Evolutionary conservation across 2,113 vertebrate genomes (phyloP), one percentile per base, ranked within the genome.

Genomic region (Pachypanchax playfairii): DNA sequence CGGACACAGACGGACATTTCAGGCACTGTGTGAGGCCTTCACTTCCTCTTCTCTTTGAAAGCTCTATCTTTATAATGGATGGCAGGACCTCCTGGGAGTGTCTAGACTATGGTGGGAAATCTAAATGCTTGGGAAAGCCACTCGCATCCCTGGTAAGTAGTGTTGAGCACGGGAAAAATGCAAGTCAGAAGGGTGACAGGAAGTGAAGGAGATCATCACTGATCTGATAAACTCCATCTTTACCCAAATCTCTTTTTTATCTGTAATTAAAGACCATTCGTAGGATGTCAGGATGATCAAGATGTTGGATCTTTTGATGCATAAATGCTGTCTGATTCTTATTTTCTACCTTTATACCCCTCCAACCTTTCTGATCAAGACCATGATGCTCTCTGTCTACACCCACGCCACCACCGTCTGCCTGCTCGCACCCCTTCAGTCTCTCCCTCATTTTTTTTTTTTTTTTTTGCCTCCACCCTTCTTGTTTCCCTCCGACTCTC

Each of bases 51-150:
- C 50, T 63, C 75, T 72, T 22, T 87, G 82, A 85, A 70, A 77
- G 83, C 85, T 74, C 70, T 58, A 51, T 70, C 65, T 80, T 76
- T 59, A 65, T 85, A 85, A 85, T 86, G 83, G 85, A 85, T 52
- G 80, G 58, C 64, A 1, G 64, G 15, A 71, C 81, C 86, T 80
- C 88, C 1, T 9, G 88, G 83, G 85, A 78, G 44, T 64, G 79
- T 89, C 86, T 84, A 84, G 84, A 85, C 86, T 36, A 46, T 17
- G 65, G 70, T 69, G 73, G 79, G 71, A 69, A 67, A 57, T 79
- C 72, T 77, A 84, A 89, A 80, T 77, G 79, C 69, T 71, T 25
- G 36, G 75, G 78, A 69, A 68, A 82, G 71, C 67, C 57, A 42
- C 73, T 71, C 9, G 56, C 28, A 44, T 67, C 44, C 58, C 52